phyloP scores from a whole-genome alignment of 2,113 vertebrate genomes.

The Mesitornis unicolor region DNA sequence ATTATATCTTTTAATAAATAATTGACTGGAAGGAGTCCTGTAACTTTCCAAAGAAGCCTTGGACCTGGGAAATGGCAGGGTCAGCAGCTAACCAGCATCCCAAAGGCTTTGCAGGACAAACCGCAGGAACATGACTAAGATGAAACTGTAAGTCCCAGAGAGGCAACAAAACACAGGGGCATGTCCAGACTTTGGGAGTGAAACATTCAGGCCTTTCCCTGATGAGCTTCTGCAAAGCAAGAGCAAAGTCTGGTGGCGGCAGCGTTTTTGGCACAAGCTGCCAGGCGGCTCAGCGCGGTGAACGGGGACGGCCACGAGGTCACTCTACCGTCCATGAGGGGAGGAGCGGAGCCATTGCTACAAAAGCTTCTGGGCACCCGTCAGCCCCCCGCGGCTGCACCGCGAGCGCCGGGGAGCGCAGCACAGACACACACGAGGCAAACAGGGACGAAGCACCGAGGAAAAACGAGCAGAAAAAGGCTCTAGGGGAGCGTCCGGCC shows the following conservation, averaged over 20 bases:
- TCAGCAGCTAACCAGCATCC: background rate
- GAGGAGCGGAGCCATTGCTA: background rate
- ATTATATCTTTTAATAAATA: constrained; percentile 42
- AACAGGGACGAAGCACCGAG: background rate
- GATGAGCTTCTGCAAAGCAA: constrained; percentile 33
- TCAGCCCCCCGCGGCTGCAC: background rate
- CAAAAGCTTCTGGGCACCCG: background rate
- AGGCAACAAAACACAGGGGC: constrained; percentile 30
- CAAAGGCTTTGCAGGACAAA: constrained; percentile 1
- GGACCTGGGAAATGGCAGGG: constrained; percentile 2
- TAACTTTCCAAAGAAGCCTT: constrained; percentile 21
- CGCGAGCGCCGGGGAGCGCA: background rate
- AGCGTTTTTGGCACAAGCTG: background rate
- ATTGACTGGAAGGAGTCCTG: constrained; percentile 34
- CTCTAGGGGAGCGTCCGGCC: background rate
- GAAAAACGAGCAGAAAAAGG: background rate
- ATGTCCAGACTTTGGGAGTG: constrained; percentile 20
- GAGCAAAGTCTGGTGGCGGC: background rate
- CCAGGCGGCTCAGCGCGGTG: background rate
- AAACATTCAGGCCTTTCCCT: constrained; percentile 38
- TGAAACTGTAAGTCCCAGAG: constrained; percentile 22
- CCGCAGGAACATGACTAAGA: background rate
- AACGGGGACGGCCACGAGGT: background rate
- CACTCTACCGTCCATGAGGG: background rate
- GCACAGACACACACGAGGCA: background rate